phyloP scores from a whole-genome alignment of 2,113 vertebrate species.

The Anolis carolinensis region DNA sequence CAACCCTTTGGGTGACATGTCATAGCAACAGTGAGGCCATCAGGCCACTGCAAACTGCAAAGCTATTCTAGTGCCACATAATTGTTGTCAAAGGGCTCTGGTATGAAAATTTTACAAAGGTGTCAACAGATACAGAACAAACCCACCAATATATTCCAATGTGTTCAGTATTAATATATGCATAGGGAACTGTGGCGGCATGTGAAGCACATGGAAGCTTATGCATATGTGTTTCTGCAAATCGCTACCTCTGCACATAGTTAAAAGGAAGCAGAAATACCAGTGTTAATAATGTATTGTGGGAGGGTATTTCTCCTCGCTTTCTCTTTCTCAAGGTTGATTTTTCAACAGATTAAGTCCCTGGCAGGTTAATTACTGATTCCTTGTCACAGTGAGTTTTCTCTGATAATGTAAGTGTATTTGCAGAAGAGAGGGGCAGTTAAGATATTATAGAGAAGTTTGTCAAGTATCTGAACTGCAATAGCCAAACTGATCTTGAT shows the following conservation, averaged over 20 bases:
- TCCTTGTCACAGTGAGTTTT: background rate
- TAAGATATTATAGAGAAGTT: constrained; percentile 71
- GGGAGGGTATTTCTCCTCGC: background rate
- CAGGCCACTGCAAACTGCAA: constrained; percentile 77
- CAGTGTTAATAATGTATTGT: constrained; percentile 56
- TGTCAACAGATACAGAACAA: constrained; percentile 84
- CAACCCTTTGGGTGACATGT: background rate
- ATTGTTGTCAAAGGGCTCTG: constrained; percentile 79
- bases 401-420: background rate
- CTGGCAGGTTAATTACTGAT: no score
- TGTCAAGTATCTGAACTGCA: constrained; percentile 59
- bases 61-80: constrained; percentile 74
- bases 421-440: no score
- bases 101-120: constrained; percentile 84
- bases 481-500: constrained; percentile 58
- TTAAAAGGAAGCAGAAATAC: constrained; percentile 80
- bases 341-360: background rate
- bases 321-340: background rate
- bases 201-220: constrained; percentile 75
- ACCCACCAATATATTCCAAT: constrained; percentile 77
- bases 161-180: constrained; percentile 71
- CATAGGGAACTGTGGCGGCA: constrained; percentile 67
- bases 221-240: constrained; percentile 38
- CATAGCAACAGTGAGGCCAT: background rate
- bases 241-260: constrained; percentile 70